These are phyloP conservation scores for Drosophila arawakana DNA, from an alignment of 1,140 invertebrate species.

Conservation along the genomic window DNA sequence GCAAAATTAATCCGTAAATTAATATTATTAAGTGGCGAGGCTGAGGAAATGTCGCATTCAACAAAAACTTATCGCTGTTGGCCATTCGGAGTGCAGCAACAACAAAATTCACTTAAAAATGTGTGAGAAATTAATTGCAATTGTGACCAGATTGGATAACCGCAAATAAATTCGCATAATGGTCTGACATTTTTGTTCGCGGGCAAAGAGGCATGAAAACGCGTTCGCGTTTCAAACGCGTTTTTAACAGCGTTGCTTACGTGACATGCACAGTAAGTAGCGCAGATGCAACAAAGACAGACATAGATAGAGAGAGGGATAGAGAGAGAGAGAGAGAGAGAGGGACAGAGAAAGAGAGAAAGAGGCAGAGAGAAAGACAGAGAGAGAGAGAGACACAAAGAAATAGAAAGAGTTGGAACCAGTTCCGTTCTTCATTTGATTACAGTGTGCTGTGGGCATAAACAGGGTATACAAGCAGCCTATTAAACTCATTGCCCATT, in stretches of 20 bases:
- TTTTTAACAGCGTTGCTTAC: background rate
- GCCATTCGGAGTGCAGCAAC: conserved; percentile 8
- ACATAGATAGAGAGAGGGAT: background rate
- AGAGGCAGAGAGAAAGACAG: background rate
- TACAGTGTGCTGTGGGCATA: too few relatives aligned
- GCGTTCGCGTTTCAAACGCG: conserved; percentile 32
- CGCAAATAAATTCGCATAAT: conserved; percentile 62
- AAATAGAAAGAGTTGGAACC: too few relatives aligned
- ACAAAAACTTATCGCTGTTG: background rate
- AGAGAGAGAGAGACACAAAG: too few relatives aligned
- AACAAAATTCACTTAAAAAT: conserved; percentile 64
- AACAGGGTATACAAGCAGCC: too few relatives aligned
- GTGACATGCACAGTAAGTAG: conserved; percentile 18
- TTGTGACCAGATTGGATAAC: conserved; percentile 67
- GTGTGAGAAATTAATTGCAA: conserved; percentile 77
- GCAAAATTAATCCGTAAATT: conserved; percentile 13
- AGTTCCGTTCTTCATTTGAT: too few relatives aligned
- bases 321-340: background rate
- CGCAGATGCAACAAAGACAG: background rate
- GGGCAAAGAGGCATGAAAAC: conserved; percentile 5
- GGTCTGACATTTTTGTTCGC: conserved; percentile 41
- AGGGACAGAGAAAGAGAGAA: background rate
- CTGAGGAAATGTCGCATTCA: background rate
- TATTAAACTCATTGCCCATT: too few relatives aligned
- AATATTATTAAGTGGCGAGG: conserved; percentile 3